phyloP scores from a whole-genome alignment of 2,888 invertebrate genomes.

The Drosophila macrospina region DNA sequence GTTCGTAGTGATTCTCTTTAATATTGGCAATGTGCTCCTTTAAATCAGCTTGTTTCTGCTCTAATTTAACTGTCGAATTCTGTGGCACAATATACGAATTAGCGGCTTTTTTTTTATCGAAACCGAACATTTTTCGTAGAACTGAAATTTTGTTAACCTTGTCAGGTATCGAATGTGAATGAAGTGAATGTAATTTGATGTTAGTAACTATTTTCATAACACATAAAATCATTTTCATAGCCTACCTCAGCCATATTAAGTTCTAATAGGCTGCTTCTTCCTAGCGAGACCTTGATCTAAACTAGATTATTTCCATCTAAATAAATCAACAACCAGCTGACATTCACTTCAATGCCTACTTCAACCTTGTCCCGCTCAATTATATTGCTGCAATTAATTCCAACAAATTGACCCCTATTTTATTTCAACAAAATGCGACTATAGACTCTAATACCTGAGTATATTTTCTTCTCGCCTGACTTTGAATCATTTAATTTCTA shows the following conservation, averaged over 20 bases:
- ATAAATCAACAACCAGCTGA: constrained; percentile 1
- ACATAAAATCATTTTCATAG: constrained; percentile 25
- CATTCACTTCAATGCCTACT: constrained; percentile 23
- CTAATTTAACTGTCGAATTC: constrained; percentile 70
- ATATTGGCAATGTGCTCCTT: constrained; percentile 46
- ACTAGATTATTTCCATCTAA: not conserved
- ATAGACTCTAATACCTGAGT: constrained; percentile 24
- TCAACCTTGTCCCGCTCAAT: constrained; percentile 39
- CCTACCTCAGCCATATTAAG: constrained; percentile 56
- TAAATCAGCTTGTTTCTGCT: constrained; percentile 29
- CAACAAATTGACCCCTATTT: constrained; percentile 38
- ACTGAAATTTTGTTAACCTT: constrained; percentile 79
- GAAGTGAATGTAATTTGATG: not conserved
- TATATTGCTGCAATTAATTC: constrained; percentile 45
- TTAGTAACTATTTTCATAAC: not conserved
- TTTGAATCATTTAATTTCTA: constrained; percentile 55
- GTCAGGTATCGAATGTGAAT: constrained; percentile 51
- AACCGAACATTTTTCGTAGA: constrained; percentile 71
- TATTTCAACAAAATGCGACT: constrained; percentile 37
- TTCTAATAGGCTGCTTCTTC: constrained; percentile 4
- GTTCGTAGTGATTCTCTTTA: constrained; percentile 52
- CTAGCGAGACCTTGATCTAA: not conserved
- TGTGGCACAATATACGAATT: constrained; percentile 72
- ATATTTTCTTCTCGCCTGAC: constrained; percentile 8
- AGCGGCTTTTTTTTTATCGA: constrained; percentile 59